A percentile compares a stretch with the other conserved stretches of the same genome.
Conservation (phyloP, 2,113 vertebrate species). For the Oryzias celebensis region DNA sequence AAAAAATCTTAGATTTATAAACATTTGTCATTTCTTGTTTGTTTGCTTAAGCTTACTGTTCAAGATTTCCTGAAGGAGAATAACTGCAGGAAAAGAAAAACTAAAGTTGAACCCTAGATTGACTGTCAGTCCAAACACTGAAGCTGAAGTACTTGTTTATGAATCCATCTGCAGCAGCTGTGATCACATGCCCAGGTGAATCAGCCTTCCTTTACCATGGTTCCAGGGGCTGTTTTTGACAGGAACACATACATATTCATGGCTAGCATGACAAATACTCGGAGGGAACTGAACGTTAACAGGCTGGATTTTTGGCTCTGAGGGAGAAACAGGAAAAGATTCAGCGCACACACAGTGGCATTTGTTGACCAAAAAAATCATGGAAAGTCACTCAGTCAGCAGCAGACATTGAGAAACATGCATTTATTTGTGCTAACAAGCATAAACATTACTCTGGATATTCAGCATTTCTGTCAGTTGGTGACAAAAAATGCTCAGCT, state of each 20-base stretch:
- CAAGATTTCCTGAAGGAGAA: no score
- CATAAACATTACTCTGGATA: not conserved
- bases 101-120: not conserved
- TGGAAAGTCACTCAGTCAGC: slow-evolving; percentile 36
- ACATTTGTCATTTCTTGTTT: no score
- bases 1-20: no score
- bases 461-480: not conserved
- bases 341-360: slow-evolving; percentile 46
- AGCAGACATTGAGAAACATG: no score
- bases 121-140: not conserved
- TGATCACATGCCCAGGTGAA: slow-evolving; percentile 43
- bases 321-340: slow-evolving; percentile 44
- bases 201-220: slow-evolving; percentile 45
- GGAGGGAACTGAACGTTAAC: slow-evolving; percentile 29
- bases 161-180: slow-evolving; percentile 31
- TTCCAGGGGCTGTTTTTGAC: slow-evolving; percentile 49
- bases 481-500: no score
- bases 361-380: slow-evolving; percentile 33
- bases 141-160: slow-evolving; percentile 1
- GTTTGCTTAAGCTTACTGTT: no score
- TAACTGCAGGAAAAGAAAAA: no score
- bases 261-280: slow-evolving; percentile 49
- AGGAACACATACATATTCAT: slow-evolving; percentile 65
- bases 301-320: slow-evolving; percentile 7
- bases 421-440: not conserved